Evolutionary conservation across 1,140 invertebrate species (phyloP), one percentile per base, ranked within the genome.

Genomic region (Antheraea mylitta): DNA sequence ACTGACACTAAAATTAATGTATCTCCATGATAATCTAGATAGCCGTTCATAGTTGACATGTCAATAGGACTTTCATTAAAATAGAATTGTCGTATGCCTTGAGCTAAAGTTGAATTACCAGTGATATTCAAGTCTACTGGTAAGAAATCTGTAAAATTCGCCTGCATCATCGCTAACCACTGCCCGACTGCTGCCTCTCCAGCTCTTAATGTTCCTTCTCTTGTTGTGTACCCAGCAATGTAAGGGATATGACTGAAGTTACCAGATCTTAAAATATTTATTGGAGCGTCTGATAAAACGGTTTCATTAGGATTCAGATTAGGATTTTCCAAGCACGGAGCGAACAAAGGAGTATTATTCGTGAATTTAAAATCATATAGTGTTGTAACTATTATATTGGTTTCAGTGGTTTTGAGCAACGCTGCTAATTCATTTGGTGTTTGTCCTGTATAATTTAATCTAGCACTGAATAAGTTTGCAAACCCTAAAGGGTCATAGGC

Each of bases 401-500:
- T 67, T 60, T 83, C 74, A 7, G 83, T 86, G 0, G 62, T 74
- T 6, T 61, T 48, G 6, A 92, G 18, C 16, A 73, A 67, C 64
- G 70, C 73, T 0, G 86, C 88, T 22, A 90, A 66, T 61, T 87
- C 72, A 13, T 30, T 36, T 48, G 58, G 75, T 3, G 69, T 67
- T 70, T 84, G 80, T 0, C 66, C 72, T n/a, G 69, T 73, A 60
- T 89, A 87, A 11, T 78, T 76, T 36, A 92, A 72, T 72, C 80
- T 82, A n/a, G 66, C 69, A 3, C 80, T 82, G 16, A 92, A 69
- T 16, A 76, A 59, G 61, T 78, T 13, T 16, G 90, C 89, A 48
- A 83, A 81, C n/a, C 91, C 86, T 6, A 92, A 71, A 0, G 95
- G 93, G 65, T 95, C 88, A 58, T 92, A 89, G 16, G 94, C 86